Evolutionary conservation across 2,113 vertebrate genomes (phyloP).

Genomic region (Hylia prasina): DNA sequence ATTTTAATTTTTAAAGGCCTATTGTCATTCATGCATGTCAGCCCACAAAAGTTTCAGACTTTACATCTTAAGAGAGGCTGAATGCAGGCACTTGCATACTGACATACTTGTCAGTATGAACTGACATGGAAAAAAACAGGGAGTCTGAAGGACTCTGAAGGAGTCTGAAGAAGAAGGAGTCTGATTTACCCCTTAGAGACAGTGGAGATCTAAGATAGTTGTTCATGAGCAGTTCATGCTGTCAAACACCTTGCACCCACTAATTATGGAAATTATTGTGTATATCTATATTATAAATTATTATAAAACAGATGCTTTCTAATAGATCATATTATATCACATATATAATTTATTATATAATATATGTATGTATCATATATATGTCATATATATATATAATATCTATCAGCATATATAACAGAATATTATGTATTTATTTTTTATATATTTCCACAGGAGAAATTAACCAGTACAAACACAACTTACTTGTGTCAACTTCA

Average conservation of each 20-base stretch:
- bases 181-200: neutral
- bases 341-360: too few relatives aligned
- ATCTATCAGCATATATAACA: neutral
- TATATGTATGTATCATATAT: neutral
- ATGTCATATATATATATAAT: neutral
- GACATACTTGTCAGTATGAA: too few relatives aligned
- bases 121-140: neutral
- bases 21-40: neutral
- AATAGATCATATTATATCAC: neutral
- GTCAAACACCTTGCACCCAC: neutral
- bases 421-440: neutral
- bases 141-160: too few relatives aligned
- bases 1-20: neutral
- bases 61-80: neutral
- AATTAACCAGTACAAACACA: neutral
- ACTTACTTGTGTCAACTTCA: constrained; percentile 93
- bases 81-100: neutral
- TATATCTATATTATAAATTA: neutral
- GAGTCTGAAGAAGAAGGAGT: too few relatives aligned
- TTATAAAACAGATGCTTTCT: neutral
- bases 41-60: neutral
- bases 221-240: neutral
- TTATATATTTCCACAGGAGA: neutral
- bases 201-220: neutral
- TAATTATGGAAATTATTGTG: neutral